phyloP scores from a whole-genome alignment of 2,113 vertebrate species.

The Elanus axillaris region DNA sequence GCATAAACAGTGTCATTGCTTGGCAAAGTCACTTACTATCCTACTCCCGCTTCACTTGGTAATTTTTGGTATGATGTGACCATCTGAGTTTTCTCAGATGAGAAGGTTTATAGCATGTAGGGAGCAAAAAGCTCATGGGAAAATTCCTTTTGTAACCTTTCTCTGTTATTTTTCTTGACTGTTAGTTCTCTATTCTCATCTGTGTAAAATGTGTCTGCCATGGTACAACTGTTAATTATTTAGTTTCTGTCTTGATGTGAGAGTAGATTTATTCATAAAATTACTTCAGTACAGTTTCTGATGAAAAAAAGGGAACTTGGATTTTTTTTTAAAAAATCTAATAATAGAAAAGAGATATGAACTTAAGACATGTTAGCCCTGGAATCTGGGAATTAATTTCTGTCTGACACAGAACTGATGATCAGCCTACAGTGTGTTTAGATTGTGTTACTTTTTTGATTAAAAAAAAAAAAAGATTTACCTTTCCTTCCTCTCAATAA shows the following conservation, averaged over 20 bases:
- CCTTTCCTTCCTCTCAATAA: not conserved
- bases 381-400: conserved; percentile 13
- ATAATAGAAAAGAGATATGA: not conserved
- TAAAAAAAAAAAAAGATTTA: not conserved
- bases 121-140: conserved; percentile 76
- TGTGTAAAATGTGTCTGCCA: not conserved
- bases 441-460: not conserved
- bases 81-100: conserved; percentile 68
- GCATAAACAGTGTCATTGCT: conserved; percentile 45
- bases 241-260: not conserved
- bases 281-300: not conserved
- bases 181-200: conserved; percentile 25
- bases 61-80: conserved; percentile 63
- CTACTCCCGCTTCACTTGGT: conserved; percentile 36
- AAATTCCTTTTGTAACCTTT: conserved; percentile 74
- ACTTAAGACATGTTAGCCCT: not conserved
- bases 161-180: conserved; percentile 62
- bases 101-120: conserved; percentile 70
- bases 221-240: conserved; percentile 3
- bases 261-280: not conserved
- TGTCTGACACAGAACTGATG: not conserved
- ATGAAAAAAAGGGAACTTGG: not conserved
- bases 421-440: not conserved
- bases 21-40: conserved; percentile 21
- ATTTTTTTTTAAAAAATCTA: not conserved